Evolutionary conservation across 1,140 invertebrate species (phyloP), one percentile per base, ranked within the genome.

Genomic region (Laupala kohalensis): DNA sequence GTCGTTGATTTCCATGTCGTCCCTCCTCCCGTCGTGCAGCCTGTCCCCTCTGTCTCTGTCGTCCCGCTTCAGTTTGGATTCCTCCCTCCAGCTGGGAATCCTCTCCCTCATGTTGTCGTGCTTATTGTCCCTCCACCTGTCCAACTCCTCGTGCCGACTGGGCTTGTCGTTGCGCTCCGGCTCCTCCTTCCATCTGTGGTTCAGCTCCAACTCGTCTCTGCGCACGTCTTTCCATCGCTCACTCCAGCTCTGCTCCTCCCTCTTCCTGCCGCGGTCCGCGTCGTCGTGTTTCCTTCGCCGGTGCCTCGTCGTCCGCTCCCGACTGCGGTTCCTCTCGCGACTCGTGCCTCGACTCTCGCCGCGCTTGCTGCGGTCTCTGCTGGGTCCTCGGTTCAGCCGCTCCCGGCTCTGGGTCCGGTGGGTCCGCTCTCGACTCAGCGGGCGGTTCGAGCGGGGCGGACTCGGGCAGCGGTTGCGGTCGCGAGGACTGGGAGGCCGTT

Each of bases 361-460:
- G 6, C 69, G 53, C 19, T 70, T 69, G 23, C 53, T 62, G 25
- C 69, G 24, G 6, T 70, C 69, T 25, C 69, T 63, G 28, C 69
- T 70, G 24, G 27, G 69, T 19, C 63, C 63, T 24, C 69, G 53
- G 25, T 70, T 26, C 19, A 37, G 62, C 15, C 72, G 65, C 3
- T 70, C 64, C 64, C 70, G 63, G 24, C 69, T 70, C 4, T 64
- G 25, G 3, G 26, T 30, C 62, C 69, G 25, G 24, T 29, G 37
- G 15, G 19, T 25, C 3, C 67, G 9, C 15, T 70, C 24, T 25
- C 69, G 26, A 23, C 30, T 62, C 0, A 12, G 4, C 9, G 64
- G 23, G 9, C 64, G 23, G 23, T 66, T 27, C 9, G 23, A 23
- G 12, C 64, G 23, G 19, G 37, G 37, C 9, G 37, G 37, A 4